Evolutionary conservation across 2,113 vertebrate genomes (phyloP), one percentile per base, ranked within the genome.

Genomic region (Peromyscus californicus): DNA sequence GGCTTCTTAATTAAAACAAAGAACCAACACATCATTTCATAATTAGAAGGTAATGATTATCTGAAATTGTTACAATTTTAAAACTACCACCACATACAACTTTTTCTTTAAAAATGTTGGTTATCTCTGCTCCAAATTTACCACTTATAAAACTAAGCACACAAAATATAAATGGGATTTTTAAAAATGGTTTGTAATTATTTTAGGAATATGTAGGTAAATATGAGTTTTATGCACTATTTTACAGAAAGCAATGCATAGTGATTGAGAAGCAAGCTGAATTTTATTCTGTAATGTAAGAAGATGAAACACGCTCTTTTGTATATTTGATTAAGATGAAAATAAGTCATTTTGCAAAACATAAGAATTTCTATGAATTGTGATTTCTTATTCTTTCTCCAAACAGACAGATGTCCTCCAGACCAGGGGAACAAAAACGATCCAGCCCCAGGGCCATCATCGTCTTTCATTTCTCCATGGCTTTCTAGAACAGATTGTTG

Each of bases 281-380:
- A 87, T 86, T 51, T 90, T 42, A 80, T 76, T 7, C 33, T 96
- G 33, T 51, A 80, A 94, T 96, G 90, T 92, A 39, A 90, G 16
- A 17, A 54, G 39, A 82, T n/a, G 61, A 96, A 12, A 91, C n/a
- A 59, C n/a, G 1, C 12, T 78, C 88, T n/a, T 85, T 93, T 78
- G 59, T 3, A 74, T 93, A 12, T 57, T 6, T 89, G 3, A 93
- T 1, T 72, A 51, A 65, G 24, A 86, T 26, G 16, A 96, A 95
- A 74, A 72, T 15, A 67, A 24, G 11, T 57, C 72, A 59, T 59
- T 75, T 75, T 39, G 17, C n/a, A 83, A 94, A 83, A 63, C 57
- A 2, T 90, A 92, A 63, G 6, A 74, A 78, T 90, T 70, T 90
- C 33, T 7, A 65, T 86, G 36, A 88, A 39, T 17, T 88, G 19